Evolutionary conservation across 2,888 invertebrate genomes (phyloP), one percentile per base, ranked within the genome.

Genomic region (Eupithecia dodoneata): DNA sequence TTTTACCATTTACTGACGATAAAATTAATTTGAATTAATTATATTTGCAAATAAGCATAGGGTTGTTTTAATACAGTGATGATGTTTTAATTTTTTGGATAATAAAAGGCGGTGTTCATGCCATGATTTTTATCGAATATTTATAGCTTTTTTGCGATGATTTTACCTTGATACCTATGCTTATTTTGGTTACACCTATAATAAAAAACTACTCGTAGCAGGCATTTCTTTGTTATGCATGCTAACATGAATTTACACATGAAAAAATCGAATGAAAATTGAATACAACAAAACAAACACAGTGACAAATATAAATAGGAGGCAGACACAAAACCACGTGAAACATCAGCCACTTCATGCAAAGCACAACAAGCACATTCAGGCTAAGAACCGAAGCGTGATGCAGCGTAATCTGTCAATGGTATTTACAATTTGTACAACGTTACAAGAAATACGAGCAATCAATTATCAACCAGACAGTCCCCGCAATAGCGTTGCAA

Each of bases 401-500:
- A 78, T 73, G 78, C 78, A 80, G 83, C 81, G 88, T 85, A 89
- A 88, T 89, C 90, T 91, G 91, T 91, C 88, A 79, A 59, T 66
- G 72, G 41, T 80, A 88, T 89, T 82, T 87, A 91, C 88, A 90
- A 76, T 85, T 85, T 83, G 84, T 85, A 83, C 86, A 79, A 83
- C 81, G 79, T 65, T 83, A 83, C 83, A 83, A 73, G 76, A 82
- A 77, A 73, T 74, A 78, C 72, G 63, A 63, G 66, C 41, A 77
- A 78, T 74, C 79, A 83, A 77, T 78, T 65, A 74, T 76, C 76
- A 77, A 78, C 72, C 78, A 91, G 91, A 92, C 91, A 92, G 90
- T 86, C 85, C 89, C 88, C 91, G 90, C 91, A 91, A 87, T 83
- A 86, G 86, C 85, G 83, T 83, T 86, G 87, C 87, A 88, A 87